Base-by-base conservation (phyloP, 92 coral and sea anemone genomes). In the Epizoanthus rinbou region DNA sequence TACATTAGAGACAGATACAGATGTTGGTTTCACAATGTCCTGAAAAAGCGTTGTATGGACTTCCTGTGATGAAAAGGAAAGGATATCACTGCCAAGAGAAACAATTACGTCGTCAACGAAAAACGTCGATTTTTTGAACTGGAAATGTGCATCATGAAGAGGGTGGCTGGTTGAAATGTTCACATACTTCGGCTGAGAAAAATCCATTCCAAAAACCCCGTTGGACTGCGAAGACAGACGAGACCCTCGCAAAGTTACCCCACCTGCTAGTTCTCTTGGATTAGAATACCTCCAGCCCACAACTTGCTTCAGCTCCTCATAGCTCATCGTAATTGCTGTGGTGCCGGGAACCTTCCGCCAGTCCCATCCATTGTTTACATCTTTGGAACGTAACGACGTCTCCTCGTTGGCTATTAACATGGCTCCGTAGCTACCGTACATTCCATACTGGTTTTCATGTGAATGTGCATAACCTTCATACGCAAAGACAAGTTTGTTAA, bases 141-240 rank as follows among this genome's bases (percentile, higher is more conserved):
- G 65, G 47, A 86, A 86, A 14, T 52, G 18, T 11, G 69, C 83
- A 7, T 35, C 60, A 16, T 62, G 23, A 41, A 86, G 66, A 18
- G 89, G 86, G 24, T 84, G 84, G 9, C 18, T 22, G 23, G 18
- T 6, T 25, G 58, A 25, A 64, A 45, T 72, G 33, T 35, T 4
- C 14, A 25, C 43, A n/a, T 80, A 80, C 25, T 35, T 25, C 33
- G 89, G 89, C 31, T 74, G 82, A 3, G 41, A 21, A 53, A 78
- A 86, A 24, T 79, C 79, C 86, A 86, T 86, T 22, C 85, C 89
- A 56, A 85, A 85, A n/a, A 70, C 88, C 19, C 88, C 88, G 53
- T 85, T 85, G 8, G 87, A 57, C 16, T 78, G 80, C 10, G 84
- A 25, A 33, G 56, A 45, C 3, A 18, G 0, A 6, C 53, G 56